A percentile compares a stretch with the other conserved stretches of the same genome.
These are phyloP conservation scores for Gonatopus flavifemur DNA, from an alignment of 1,140 invertebrate genomes.

Conservation along the genomic window DNA sequence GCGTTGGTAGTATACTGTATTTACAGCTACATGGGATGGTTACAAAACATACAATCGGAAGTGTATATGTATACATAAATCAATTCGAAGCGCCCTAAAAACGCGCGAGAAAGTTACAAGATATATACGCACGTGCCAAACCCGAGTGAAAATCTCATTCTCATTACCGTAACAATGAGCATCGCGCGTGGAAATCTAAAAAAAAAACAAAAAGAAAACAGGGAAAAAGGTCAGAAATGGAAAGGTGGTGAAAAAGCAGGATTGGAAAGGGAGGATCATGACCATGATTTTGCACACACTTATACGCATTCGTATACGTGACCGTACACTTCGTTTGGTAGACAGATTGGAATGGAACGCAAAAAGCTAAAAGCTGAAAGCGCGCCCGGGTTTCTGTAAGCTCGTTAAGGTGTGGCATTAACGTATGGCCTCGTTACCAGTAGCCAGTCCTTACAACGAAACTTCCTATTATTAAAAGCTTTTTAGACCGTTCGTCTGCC, in stretches of 20 bases:
- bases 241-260: constrained; percentile 17
- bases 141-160: constrained; percentile 25
- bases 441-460: constrained; percentile 32
- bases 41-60: no score
- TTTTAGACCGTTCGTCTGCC: constrained; percentile 40
- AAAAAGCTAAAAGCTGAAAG: constrained; percentile 28
- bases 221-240: not conserved
- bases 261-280: constrained; percentile 10
- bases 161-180: constrained; percentile 38
- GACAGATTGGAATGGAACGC: constrained; percentile 17
- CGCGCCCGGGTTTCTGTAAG: constrained; percentile 35
- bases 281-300: no score
- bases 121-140: no score
- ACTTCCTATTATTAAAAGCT: constrained; percentile 50
- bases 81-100: no score
- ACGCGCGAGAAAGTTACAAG: no score
- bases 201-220: constrained; percentile 21
- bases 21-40: no score
- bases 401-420: constrained; percentile 51
- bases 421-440: constrained; percentile 51
- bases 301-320: no score
- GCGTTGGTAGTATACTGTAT: no score
- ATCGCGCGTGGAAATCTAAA: constrained; percentile 7
- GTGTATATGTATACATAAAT: no score
- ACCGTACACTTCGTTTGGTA: no score